Conservation (phyloP, 2,888 invertebrate genomes). For the Oligia fasciuncula region DNA sequence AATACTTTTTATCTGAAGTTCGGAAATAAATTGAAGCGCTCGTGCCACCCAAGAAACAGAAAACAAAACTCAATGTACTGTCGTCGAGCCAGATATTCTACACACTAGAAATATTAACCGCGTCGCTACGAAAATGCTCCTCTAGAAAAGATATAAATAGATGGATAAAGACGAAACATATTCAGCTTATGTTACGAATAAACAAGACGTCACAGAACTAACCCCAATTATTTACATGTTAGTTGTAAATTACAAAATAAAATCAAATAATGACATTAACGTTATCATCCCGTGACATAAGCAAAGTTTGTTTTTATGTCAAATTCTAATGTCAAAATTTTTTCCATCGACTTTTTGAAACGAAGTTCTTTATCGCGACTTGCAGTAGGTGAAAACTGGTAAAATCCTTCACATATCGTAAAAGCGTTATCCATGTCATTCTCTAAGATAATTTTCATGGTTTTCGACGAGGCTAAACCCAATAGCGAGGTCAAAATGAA, state of each 20-base stretch:
- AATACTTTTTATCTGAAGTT: slow-evolving; percentile 73
- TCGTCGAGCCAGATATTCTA: slow-evolving; percentile 64
- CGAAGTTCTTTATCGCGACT: background rate
- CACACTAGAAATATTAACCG: slow-evolving; percentile 67
- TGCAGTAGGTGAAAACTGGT: background rate
- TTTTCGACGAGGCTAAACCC: background rate
- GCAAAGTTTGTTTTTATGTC: slow-evolving; percentile 15
- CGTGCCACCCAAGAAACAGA: slow-evolving; percentile 70
- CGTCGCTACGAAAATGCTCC: slow-evolving; percentile 61
- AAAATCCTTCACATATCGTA: background rate
- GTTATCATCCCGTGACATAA: background rate
- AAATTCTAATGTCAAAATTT: slow-evolving; percentile 10
- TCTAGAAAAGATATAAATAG: slow-evolving; percentile 66
- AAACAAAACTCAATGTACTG: slow-evolving; percentile 66
- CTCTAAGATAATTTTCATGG: background rate
- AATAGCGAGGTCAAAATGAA: background rate
- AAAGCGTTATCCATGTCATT: background rate
- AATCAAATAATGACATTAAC: background rate
- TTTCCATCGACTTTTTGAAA: background rate
- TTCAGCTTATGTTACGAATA: slow-evolving; percentile 47
- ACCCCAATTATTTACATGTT: background rate
- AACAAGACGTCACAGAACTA: slow-evolving; percentile 22
- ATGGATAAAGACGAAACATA: slow-evolving; percentile 56
- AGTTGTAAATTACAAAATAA: too few relatives aligned
- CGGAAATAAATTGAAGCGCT: slow-evolving; percentile 70